Evolutionary conservation across 2,888 invertebrate genomes (phyloP).

Genomic region (Oxycera nigricornis): DNA sequence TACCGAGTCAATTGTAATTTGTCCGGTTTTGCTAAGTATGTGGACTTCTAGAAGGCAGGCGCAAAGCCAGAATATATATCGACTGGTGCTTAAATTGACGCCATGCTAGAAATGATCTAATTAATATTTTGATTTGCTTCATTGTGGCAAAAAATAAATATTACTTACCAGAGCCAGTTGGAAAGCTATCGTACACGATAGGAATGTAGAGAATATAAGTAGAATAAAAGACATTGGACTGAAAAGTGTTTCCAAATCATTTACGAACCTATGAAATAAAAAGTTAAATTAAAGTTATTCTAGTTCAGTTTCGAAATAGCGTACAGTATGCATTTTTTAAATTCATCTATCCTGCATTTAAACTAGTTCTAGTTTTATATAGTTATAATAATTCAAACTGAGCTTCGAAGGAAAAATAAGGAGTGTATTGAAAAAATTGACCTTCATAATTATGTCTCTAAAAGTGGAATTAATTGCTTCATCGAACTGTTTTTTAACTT

Average conservation of each 20-base stretch:
- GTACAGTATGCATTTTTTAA: too few species aligned
- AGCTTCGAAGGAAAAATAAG: too few species aligned
- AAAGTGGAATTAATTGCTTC: too few species aligned
- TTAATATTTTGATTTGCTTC: background rate
- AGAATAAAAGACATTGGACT: conserved; percentile 33
- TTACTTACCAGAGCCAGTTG: conserved; percentile 40
- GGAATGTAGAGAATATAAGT: conserved; percentile 19
- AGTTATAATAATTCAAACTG: too few species aligned
- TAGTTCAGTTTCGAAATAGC: too few species aligned
- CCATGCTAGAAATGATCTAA: conserved; percentile 18
- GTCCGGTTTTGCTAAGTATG: conserved; percentile 29
- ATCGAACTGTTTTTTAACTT: too few species aligned
- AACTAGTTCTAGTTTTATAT: too few species aligned
- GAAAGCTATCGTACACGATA: conserved; percentile 42
- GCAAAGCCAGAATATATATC: conserved; percentile 38
- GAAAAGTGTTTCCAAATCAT: conserved; percentile 33
- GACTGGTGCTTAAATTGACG: conserved; percentile 17
- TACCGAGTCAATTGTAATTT: conserved; percentile 37
- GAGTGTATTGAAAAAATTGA: too few species aligned
- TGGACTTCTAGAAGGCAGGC: conserved; percentile 28
- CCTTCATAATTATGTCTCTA: too few species aligned
- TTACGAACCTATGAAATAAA: conserved; percentile 39
- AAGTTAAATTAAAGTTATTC: too few species aligned
- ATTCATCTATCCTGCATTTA: too few species aligned
- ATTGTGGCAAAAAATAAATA: background rate